Percentiles rank a stretch among this genome's conserved stretches.
These are phyloP conservation scores for Temnothorax nylanderi DNA, from an alignment of 1,140 invertebrate species.

Conservation along the genomic window DNA sequence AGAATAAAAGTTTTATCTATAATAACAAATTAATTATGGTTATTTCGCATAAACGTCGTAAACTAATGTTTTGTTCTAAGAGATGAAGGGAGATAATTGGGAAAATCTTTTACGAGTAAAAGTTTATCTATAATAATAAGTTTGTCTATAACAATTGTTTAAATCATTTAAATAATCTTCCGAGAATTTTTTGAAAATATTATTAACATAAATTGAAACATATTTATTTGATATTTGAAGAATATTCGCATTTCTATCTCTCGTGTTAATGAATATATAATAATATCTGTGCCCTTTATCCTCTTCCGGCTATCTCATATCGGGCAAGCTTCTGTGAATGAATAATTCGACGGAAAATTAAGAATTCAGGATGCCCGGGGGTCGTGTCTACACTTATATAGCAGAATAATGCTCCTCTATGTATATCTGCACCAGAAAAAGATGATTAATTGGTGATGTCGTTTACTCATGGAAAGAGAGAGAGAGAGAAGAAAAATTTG, in stretches of 20 bases:
- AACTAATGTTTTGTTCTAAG: not conserved
- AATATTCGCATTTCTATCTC: not conserved
- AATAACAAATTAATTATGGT: not conserved
- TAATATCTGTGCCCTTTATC: not conserved
- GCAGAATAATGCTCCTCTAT: not conserved
- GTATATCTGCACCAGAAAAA: not conserved
- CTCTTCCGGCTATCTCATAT: slow-evolving; percentile 23
- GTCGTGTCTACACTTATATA: not conserved
- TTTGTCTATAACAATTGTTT: not conserved
- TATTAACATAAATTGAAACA: not conserved
- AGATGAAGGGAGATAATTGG: not conserved
- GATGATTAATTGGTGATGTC: slow-evolving; percentile 12
- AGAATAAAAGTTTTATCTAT: not conserved
- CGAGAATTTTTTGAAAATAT: not conserved
- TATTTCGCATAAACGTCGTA: not conserved
- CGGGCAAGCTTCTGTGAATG: slow-evolving; percentile 27
- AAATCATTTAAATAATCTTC: not conserved
- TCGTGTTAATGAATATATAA: slow-evolving; percentile 25
- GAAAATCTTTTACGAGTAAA: slow-evolving; percentile 7
- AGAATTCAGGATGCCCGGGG: slow-evolving; percentile 32
- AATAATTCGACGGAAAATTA: slow-evolving; percentile 56
- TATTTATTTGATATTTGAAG: not conserved
- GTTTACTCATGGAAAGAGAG: not conserved
- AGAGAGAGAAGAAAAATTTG: not conserved
- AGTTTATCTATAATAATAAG: not conserved